A percentile compares a stretch with the other conserved stretches of the same genome.
These are phyloP conservation scores for Halcyon senegalensis DNA, from an alignment of 2,113 vertebrate species.

Conservation along the genomic window DNA sequence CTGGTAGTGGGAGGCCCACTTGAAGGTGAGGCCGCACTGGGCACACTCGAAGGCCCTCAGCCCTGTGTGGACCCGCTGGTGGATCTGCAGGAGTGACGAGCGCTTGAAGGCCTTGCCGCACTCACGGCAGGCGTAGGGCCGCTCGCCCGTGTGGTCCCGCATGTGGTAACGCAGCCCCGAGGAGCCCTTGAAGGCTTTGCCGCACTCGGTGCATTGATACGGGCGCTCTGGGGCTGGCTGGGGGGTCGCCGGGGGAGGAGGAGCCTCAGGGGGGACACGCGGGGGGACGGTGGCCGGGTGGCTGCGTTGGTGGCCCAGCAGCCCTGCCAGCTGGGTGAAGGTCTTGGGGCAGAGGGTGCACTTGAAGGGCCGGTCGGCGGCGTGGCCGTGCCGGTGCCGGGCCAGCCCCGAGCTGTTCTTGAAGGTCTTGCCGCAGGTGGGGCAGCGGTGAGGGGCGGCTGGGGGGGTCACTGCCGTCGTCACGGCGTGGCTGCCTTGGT, in stretches of 20 bases:
- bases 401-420: slow-evolving; percentile 82
- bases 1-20: slow-evolving; percentile 96
- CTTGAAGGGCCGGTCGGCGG: slow-evolving; percentile 81
- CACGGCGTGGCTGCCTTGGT: slow-evolving; percentile 75
- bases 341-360: slow-evolving; percentile 84
- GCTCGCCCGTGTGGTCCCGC: slow-evolving; percentile 90
- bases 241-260: neutral
- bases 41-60: slow-evolving; percentile 74
- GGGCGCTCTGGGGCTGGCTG: slow-evolving; percentile 77
- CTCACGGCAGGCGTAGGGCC: slow-evolving; percentile 46
- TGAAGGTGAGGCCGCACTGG: slow-evolving; percentile 85
- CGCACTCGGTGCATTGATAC: slow-evolving; percentile 89
- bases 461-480: slow-evolving; percentile 8
- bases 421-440: slow-evolving; percentile 83
- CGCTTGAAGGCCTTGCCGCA: slow-evolving; percentile 92
- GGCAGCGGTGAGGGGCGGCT: slow-evolving; percentile 51
- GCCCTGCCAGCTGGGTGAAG: slow-evolving; percentile 82
- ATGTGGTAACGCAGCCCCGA: slow-evolving; percentile 91
- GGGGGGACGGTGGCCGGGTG: slow-evolving; percentile 74
- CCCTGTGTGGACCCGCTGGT: slow-evolving; percentile 85
- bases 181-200: slow-evolving; percentile 91
- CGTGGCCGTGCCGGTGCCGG: slow-evolving; percentile 78
- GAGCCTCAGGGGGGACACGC: neutral
- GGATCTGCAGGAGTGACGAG: slow-evolving; percentile 89
- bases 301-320: slow-evolving; percentile 85